phyloP scores from a whole-genome alignment of 2,797 vertebrate genomes.

The Nannoperca australis region DNA sequence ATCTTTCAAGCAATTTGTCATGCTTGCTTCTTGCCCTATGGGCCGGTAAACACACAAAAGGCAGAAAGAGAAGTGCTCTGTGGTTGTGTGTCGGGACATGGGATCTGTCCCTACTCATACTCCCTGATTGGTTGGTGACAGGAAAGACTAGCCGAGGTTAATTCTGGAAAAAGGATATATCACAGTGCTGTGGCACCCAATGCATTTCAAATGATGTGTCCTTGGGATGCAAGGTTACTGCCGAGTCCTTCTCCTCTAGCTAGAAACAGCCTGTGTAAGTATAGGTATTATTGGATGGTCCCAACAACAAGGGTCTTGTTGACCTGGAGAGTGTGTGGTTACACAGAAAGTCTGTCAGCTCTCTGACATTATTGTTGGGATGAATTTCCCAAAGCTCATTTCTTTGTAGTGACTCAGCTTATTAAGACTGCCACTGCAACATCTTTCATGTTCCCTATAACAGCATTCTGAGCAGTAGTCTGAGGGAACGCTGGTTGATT shows the following conservation, averaged over 20 bases:
- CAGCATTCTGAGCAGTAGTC: constrained; percentile 9
- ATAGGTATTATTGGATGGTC: constrained; percentile 59
- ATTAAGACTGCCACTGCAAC: constrained; percentile 27
- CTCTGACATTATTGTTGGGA: constrained; percentile 45
- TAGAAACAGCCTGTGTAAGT: constrained; percentile 51
- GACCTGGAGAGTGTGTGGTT: constrained; percentile 54
- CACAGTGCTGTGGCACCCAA: constrained; percentile 76
- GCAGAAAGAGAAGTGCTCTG: constrained; percentile 21
- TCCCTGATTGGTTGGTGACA: constrained; percentile 75
- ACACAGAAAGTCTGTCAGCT: constrained; percentile 38
- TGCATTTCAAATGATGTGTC: constrained; percentile 86
- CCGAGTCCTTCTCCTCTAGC: constrained; percentile 50
- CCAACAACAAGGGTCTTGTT: constrained; percentile 57
- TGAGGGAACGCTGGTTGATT: constrained; percentile 30
- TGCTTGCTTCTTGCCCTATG: constrained; percentile 47
- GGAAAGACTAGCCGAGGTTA: constrained; percentile 79
- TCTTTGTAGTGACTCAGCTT: constrained; percentile 48
- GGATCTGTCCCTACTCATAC: constrained; percentile 70
- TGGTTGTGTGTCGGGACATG: constrained; percentile 57
- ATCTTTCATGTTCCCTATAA: constrained; percentile 23
- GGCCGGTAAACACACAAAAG: constrained; percentile 51
- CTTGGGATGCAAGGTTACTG: constrained; percentile 83
- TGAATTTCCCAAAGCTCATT: constrained; percentile 52
- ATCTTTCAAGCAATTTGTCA: constrained; percentile 62
- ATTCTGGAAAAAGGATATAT: constrained; percentile 77